These are phyloP conservation scores for Arctocebus calabarensis DNA, from an alignment of 2,797 vertebrate species.

Conservation along the genomic window DNA sequence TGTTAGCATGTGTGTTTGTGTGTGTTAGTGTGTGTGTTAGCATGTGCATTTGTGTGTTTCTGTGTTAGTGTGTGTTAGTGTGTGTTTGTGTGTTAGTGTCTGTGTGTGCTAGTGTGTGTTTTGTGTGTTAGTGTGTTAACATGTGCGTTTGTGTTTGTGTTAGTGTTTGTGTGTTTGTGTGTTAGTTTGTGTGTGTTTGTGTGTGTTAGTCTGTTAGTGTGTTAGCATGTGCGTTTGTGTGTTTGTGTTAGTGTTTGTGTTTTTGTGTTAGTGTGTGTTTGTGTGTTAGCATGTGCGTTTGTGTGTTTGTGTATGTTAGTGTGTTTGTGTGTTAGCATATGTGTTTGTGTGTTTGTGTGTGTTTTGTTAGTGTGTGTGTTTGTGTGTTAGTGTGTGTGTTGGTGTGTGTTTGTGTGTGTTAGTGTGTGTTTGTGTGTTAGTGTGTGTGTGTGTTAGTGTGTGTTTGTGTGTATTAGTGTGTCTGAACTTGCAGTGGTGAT, in stretches of 20 bases:
- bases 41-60: too few species aligned
- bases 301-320: too few species aligned
- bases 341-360: neutral
- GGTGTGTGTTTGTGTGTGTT: neutral
- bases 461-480: too few species aligned
- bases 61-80: neutral
- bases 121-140: too few species aligned
- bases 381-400: neutral
- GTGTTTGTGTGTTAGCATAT: neutral
- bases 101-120: too few species aligned
- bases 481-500: neutral
- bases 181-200: neutral
- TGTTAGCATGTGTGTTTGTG: neutral
- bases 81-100: neutral
- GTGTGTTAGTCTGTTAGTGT: too few species aligned
- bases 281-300: too few species aligned
- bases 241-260: neutral
- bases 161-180: too few species aligned
- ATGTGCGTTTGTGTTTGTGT: neutral
- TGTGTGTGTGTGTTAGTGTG: neutral
- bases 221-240: too few species aligned
- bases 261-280: neutral
- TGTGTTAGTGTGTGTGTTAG: too few species aligned
- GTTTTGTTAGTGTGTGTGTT: too few species aligned
- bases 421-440: too few species aligned